phyloP scores from a whole-genome alignment of 2,113 vertebrate species.

The Archocentrus centrarchus region DNA sequence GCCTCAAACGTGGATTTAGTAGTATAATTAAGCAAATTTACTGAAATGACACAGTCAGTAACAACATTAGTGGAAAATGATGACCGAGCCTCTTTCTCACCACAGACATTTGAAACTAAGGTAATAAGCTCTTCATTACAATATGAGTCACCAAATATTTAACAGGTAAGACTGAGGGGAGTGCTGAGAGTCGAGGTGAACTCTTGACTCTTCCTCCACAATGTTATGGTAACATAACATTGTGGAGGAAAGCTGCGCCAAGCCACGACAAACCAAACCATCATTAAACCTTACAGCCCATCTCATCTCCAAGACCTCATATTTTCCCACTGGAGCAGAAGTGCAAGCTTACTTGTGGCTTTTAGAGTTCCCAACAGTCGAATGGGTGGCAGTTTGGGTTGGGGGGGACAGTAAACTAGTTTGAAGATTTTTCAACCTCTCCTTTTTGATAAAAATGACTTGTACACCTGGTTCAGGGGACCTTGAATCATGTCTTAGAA shows the following conservation, averaged over 20 bases:
- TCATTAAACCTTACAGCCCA: background rate
- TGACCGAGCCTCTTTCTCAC: background rate
- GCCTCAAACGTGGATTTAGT: background rate
- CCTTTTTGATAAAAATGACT: background rate
- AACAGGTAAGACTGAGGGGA: background rate
- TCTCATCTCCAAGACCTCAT: background rate
- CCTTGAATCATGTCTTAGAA: background rate
- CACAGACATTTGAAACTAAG: background rate
- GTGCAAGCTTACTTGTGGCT: background rate
- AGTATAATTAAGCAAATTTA: background rate
- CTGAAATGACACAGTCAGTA: background rate
- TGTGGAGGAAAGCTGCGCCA: background rate
- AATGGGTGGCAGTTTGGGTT: background rate
- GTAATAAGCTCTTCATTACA: background rate
- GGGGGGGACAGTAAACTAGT: background rate
- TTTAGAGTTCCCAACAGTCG: background rate
- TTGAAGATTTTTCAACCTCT: background rate
- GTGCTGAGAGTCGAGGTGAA: background rate
- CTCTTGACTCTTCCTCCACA: too few species aligned
- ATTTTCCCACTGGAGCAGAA: background rate
- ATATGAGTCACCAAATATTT: conserved; percentile 14
- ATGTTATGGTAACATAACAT: background rate
- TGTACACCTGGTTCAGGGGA: background rate
- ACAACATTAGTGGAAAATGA: background rate
- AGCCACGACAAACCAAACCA: background rate